Conservation (phyloP, 2,113 vertebrate genomes). For the Macquaria australasica region DNA sequence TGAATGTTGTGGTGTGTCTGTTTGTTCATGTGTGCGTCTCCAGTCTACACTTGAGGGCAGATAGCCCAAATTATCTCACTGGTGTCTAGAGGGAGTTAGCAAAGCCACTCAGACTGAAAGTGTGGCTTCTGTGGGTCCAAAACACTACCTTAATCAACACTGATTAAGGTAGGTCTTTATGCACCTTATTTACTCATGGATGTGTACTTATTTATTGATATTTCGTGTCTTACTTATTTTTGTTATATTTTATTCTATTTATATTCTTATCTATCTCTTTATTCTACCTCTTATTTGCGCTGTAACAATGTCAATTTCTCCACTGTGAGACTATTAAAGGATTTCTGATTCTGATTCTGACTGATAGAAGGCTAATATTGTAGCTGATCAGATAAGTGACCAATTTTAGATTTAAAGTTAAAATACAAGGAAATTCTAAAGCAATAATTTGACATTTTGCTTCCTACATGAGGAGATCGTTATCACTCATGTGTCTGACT, state of each 20-base stretch:
- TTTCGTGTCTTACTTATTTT: too few species aligned
- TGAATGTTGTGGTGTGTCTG: slow-evolving; percentile 58
- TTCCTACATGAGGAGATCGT: background rate
- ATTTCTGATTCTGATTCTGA: too few species aligned
- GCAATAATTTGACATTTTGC: background rate
- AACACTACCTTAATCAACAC: background rate
- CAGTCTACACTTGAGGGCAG: slow-evolving; percentile 49
- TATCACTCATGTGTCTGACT: background rate
- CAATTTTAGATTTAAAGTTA: background rate
- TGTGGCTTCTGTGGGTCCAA: background rate
- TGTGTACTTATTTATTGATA: too few species aligned
- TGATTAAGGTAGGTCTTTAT: too few species aligned
- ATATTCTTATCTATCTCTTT: too few species aligned
- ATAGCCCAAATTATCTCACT: slow-evolving; percentile 65
- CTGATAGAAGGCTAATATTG: background rate
- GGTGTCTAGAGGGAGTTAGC: slow-evolving; percentile 53
- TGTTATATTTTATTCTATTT: too few species aligned
- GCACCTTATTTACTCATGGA: too few species aligned
- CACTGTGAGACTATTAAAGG: too few species aligned
- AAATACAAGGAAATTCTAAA: background rate
- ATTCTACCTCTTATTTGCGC: too few species aligned
- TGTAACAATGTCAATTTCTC: too few species aligned
- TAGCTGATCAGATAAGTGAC: background rate
- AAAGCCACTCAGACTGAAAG: slow-evolving; percentile 36
- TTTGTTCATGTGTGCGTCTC: slow-evolving; percentile 56